A percentile compares a stretch with the other conserved stretches of the same genome.
Conservation (phyloP, 2,113 vertebrate species). For the Oryzias curvinotus region DNA sequence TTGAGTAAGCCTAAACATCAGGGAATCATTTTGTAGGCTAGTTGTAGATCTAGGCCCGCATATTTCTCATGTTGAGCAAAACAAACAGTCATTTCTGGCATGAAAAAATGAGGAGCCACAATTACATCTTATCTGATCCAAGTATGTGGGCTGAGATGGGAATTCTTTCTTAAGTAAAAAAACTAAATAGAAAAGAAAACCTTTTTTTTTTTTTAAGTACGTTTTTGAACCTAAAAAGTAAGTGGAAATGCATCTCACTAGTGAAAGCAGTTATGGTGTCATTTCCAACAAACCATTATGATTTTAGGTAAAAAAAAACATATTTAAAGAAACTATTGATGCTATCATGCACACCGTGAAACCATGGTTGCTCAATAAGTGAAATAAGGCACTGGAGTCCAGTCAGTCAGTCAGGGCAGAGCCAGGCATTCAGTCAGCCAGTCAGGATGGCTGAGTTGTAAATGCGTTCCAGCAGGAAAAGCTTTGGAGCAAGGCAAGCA, state of each 20-base stretch:
- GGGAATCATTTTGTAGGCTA: conserved; percentile 51
- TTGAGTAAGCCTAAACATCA: conserved; percentile 54
- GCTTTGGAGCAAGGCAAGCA: conserved; percentile 70
- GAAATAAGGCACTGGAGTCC: conserved; percentile 34
- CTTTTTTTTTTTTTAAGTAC: not conserved
- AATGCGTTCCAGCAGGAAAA: conserved; percentile 79
- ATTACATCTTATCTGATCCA: conserved; percentile 73
- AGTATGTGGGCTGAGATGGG: conserved; percentile 39
- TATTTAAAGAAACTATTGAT: conserved; percentile 10
- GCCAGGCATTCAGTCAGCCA: conserved; percentile 54
- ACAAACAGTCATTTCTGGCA: conserved; percentile 71
- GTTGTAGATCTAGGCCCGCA: conserved; percentile 62
- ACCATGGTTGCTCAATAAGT: conserved; percentile 30
- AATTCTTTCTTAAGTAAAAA: conserved; percentile 11
- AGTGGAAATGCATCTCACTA: not conserved
- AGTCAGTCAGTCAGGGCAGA: conserved; percentile 31
- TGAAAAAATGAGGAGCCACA: conserved; percentile 62
- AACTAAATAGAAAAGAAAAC: conserved; percentile 3
- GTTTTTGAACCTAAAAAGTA: conserved; percentile 1
- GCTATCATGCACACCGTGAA: conserved; percentile 6
- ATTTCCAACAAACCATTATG: not conserved
- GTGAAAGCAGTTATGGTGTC: not conserved
- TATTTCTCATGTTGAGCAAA: conserved; percentile 64
- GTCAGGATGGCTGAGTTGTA: conserved; percentile 68
- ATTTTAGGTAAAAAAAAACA: conserved; percentile 1